Conservation (phyloP, 2,113 vertebrate genomes). For the Ovis canadensis region DNA sequence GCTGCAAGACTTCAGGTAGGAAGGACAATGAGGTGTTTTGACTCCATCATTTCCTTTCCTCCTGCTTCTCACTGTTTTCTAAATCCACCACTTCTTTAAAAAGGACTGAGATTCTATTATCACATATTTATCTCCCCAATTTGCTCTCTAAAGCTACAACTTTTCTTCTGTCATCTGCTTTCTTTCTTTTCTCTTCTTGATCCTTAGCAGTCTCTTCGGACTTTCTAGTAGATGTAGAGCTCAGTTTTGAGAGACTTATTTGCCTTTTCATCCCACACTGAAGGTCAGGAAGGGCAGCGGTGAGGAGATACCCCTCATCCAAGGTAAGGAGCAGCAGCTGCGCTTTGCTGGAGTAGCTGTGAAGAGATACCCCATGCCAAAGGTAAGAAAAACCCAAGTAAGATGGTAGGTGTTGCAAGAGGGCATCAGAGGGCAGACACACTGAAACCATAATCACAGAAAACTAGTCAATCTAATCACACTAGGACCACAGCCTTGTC, state of each 20-base stretch:
- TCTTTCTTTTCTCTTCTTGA: not conserved
- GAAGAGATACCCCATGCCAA: too few relatives aligned
- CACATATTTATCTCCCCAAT: not conserved
- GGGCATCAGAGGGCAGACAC: too few relatives aligned
- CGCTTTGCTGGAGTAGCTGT: too few relatives aligned
- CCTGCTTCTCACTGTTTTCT: not conserved
- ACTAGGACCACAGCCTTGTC: too few relatives aligned
- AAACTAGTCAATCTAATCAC: too few relatives aligned
- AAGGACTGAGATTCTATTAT: not conserved
- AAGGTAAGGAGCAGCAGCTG: too few relatives aligned
- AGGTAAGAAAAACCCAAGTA: too few relatives aligned
- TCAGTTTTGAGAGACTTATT: not conserved
- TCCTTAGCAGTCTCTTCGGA: not conserved
- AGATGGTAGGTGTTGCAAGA: too few relatives aligned
- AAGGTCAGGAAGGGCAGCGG: too few relatives aligned
- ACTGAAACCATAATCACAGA: too few relatives aligned
- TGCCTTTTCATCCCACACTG: not conserved
- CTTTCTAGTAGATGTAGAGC: not conserved
- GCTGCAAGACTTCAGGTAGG: rapidly evolving
- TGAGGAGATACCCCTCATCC: too few relatives aligned
- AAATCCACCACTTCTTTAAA: not conserved
- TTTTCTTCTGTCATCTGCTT: not conserved
- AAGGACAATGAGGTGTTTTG: rapidly evolving
- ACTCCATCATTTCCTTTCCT: too few relatives aligned
- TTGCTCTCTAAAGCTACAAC: not conserved